These are phyloP conservation scores for Leptocoma aspasia DNA, from an alignment of 2,113 vertebrate species.

Conservation along the genomic window DNA sequence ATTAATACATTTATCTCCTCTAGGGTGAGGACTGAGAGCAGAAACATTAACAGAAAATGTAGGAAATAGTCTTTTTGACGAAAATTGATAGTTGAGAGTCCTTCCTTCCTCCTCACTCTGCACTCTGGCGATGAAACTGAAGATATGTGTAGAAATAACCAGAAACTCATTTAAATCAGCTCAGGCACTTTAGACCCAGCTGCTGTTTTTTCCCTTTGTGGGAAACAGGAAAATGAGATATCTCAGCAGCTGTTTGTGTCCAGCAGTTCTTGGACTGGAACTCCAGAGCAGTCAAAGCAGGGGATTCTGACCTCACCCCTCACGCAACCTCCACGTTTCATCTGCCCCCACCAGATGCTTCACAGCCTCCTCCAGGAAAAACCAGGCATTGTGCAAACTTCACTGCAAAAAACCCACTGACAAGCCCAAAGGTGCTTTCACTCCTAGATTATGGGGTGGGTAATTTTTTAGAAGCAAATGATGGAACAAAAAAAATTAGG, in stretches of 20 bases:
- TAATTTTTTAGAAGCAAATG: not conserved
- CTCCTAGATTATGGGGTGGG: not conserved
- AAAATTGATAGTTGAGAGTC: not conserved
- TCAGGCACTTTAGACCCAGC: not conserved
- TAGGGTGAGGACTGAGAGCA: not conserved
- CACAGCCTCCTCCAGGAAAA: not conserved
- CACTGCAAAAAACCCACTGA: not conserved
- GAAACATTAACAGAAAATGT: not conserved
- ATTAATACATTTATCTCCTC: not conserved
- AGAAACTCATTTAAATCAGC: not conserved
- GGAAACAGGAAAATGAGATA: conserved; percentile 57
- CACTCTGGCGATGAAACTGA: not conserved
- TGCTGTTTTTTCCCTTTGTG: conserved; percentile 53
- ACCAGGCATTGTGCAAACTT: not conserved
- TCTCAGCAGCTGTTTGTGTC: conserved; percentile 43
- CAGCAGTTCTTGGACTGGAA: conserved; percentile 23
- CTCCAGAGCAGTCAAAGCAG: not conserved
- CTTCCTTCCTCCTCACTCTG: not conserved
- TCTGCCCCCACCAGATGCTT: not conserved
- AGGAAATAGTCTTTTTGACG: not conserved
- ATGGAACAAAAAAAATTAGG: not conserved
- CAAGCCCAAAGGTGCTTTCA: not conserved
- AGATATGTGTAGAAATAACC: not conserved
- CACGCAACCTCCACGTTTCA: not conserved
- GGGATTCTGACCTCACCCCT: not conserved